Evolutionary conservation across 2,888 invertebrate species (phyloP).

Genomic region (Stomorhina lunata): DNA sequence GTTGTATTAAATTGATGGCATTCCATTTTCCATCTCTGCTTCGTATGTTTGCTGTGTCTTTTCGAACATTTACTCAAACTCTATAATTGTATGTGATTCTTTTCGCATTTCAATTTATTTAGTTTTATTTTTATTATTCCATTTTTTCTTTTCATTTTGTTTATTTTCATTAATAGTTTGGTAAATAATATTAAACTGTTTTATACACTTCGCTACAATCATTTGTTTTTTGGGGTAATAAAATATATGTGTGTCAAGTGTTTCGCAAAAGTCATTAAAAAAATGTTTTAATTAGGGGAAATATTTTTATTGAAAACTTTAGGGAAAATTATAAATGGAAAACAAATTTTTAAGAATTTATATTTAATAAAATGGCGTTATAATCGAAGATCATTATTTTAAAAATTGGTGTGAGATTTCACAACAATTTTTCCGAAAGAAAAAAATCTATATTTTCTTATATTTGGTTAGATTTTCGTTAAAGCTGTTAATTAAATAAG

Average conservation of each 20-base stretch:
- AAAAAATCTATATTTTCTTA: too few relatives aligned
- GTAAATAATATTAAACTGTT: conserved; percentile 21
- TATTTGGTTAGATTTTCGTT: too few relatives aligned
- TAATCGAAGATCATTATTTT: too few relatives aligned
- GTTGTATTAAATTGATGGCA: not conserved
- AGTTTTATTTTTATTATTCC: conserved; percentile 3
- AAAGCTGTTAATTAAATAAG: not conserved
- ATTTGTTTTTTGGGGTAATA: conserved; percentile 20
- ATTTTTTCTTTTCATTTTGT: conserved; percentile 22
- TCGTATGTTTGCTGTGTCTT: not conserved
- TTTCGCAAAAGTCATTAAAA: conserved; percentile 22
- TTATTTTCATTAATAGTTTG: conserved; percentile 34
- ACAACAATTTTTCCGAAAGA: too few relatives aligned
- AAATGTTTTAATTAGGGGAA: not conserved
- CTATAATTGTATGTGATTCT: conserved; percentile 10
- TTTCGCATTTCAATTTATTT: conserved; percentile 7
- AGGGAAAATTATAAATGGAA: not conserved
- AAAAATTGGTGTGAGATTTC: too few relatives aligned
- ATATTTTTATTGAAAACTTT: not conserved
- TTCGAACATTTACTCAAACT: conserved; percentile 21
- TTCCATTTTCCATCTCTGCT: not conserved
- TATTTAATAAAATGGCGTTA: too few relatives aligned
- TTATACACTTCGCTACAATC: conserved; percentile 11
- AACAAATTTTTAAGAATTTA: not conserved
- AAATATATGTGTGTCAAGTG: conserved; percentile 36